These are phyloP conservation scores for Lobophora halterata DNA, from an alignment of 2,888 invertebrate genomes.

Conservation along the genomic window DNA sequence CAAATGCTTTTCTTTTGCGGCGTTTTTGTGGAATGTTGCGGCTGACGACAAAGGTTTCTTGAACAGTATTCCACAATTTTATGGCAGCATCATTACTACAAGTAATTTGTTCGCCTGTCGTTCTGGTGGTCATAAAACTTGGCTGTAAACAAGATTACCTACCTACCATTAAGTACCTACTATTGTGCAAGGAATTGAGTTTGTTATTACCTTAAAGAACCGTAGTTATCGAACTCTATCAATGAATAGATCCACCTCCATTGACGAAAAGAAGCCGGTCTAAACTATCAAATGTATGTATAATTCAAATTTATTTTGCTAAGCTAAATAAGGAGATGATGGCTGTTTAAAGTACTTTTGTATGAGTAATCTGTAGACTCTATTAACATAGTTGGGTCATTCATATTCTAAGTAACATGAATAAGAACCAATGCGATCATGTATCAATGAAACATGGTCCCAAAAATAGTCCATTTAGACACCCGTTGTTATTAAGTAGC, in stretches of 20 bases:
- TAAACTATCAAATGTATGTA: constrained; percentile 4
- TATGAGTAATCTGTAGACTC: constrained; percentile 9
- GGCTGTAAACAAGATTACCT: constrained; percentile 28
- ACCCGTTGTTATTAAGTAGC: too few relatives aligned
- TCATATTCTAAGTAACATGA: constrained; percentile 21
- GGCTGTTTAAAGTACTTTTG: too few relatives aligned
- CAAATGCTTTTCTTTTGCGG: constrained; percentile 17
- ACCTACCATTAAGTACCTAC: constrained; percentile 15
- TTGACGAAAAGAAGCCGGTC: background rate
- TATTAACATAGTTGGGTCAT: constrained; percentile 27
- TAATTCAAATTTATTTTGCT: constrained; percentile 17
- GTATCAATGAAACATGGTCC: constrained; percentile 24
- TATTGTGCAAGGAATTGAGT: too few relatives aligned
- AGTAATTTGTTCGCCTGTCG: constrained; percentile 30
- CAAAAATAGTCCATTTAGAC: constrained; percentile 16
- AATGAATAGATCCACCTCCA: background rate
- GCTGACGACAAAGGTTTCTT: constrained; percentile 15
- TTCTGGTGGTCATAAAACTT: constrained; percentile 35
- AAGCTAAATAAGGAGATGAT: constrained; percentile 18
- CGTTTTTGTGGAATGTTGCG: constrained; percentile 20
- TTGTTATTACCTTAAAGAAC: too few relatives aligned
- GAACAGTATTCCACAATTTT: constrained; percentile 16
- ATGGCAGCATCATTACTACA: constrained; percentile 22
- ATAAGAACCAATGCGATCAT: constrained; percentile 14
- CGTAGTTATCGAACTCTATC: too few relatives aligned